These are phyloP conservation scores for Campylomormyrus numenius DNA, from an alignment of 2,113 vertebrate genomes.

Conservation along the genomic window DNA sequence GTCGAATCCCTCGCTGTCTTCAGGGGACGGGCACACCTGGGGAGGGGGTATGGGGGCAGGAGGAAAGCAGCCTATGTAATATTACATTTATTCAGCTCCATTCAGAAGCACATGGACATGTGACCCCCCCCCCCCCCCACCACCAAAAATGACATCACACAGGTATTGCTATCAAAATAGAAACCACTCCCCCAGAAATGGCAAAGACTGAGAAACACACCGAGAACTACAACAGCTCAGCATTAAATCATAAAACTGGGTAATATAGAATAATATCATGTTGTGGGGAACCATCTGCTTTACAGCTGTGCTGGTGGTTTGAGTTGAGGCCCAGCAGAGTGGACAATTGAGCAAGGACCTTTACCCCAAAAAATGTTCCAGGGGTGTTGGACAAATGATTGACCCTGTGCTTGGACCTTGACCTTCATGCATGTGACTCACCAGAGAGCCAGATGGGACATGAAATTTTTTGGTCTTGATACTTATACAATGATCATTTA, in stretches of 20 bases:
- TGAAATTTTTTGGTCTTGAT: neutral
- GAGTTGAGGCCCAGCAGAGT: neutral
- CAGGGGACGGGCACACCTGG: conserved; percentile 69
- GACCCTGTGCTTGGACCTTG: neutral
- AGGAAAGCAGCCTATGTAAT: neutral
- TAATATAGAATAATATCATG: neutral
- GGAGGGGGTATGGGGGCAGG: neutral
- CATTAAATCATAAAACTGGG: neutral
- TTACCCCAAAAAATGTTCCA: neutral
- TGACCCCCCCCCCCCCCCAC: neutral
- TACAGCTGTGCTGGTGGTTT: neutral
- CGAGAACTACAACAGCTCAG: neutral
- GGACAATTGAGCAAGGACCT: neutral
- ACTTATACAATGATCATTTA: neutral
- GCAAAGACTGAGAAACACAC: neutral
- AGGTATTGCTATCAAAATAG: neutral
- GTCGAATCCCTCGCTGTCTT: conserved; percentile 68
- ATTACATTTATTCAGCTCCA: neutral
- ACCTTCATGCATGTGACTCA: neutral
- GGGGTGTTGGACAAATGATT: neutral
- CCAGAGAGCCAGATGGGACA: neutral
- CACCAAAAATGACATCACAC: neutral
- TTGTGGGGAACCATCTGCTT: neutral
- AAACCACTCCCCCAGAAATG: neutral
- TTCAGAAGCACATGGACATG: neutral